These are phyloP conservation scores for Dendrophyllia cribrosa DNA, from an alignment of 64 coral and sea anemone species.

Conservation along the genomic window DNA sequence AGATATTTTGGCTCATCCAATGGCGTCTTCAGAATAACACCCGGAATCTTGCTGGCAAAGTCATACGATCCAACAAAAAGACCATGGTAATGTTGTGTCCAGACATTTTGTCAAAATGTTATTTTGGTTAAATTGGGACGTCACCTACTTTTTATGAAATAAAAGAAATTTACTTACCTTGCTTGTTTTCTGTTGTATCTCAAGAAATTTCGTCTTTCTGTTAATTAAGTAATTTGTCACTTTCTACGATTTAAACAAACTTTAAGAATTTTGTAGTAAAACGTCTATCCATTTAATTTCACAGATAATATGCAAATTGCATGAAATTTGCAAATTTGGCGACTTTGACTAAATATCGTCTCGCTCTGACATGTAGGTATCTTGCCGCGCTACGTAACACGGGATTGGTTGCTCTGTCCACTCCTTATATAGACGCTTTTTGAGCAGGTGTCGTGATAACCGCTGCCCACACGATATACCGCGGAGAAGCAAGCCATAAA, in stretches of 20 bases:
- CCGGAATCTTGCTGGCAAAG: conserved; percentile 30
- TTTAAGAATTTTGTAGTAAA: too few species aligned
- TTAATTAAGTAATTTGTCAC: too few species aligned
- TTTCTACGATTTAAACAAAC: too few species aligned
- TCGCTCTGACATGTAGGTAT: background rate
- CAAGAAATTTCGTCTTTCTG: too few species aligned
- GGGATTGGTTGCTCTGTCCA: conserved; percentile 7
- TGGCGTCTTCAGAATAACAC: conserved; percentile 60
- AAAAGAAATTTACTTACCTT: too few species aligned
- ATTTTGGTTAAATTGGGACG: too few species aligned
- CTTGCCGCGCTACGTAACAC: conserved; percentile 14
- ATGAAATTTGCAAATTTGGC: too few species aligned
- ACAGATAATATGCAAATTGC: too few species aligned
- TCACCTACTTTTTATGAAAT: too few species aligned
- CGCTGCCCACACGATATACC: conserved; percentile 22
- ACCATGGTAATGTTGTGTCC: conserved; percentile 40
- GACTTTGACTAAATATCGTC: too few species aligned
- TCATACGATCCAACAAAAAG: conserved; percentile 65
- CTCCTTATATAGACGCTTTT: conserved; percentile 41
- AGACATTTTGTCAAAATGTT: background rate
- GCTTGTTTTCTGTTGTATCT: too few species aligned
- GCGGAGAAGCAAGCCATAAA: background rate
- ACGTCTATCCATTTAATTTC: too few species aligned
- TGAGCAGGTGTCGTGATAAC: conserved; percentile 27
- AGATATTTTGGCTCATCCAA: conserved; percentile 65